Evolutionary conservation across 2,113 vertebrate species (phyloP).

Genomic region (Danionella cerebrum): DNA sequence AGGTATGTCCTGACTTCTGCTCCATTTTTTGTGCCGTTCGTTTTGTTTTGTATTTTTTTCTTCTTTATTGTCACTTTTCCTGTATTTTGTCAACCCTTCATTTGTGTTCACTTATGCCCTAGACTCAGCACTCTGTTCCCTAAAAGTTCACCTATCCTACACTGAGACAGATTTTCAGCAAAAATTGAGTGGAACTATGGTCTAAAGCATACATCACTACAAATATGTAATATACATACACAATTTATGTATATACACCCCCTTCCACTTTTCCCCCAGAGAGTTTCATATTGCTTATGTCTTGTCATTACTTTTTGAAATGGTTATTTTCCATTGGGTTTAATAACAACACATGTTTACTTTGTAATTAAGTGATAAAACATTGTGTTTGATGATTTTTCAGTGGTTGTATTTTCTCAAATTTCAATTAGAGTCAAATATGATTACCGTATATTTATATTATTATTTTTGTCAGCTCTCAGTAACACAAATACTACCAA

Average conservation of each 20-base stretch:
- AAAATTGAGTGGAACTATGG: not conserved
- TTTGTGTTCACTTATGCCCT: conserved; percentile 18
- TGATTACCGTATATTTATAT: too few species aligned
- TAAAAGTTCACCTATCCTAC: not conserved
- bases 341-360: not conserved
- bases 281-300: conserved; percentile 4
- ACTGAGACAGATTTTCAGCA: not conserved
- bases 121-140: not conserved
- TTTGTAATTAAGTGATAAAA: too few species aligned
- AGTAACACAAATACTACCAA: too few species aligned
- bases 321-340: conserved; percentile 4
- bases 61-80: conserved; percentile 31
- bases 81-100: not conserved
- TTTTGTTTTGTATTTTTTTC: conserved; percentile 55
- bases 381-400: too few species aligned
- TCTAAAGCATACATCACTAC: not conserved
- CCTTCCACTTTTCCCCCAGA: not conserved
- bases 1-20: conserved; percentile 77
- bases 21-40: too few species aligned
- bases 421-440: too few species aligned
- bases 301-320: conserved; percentile 18
- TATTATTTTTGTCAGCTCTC: too few species aligned
- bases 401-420: too few species aligned
- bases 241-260: not conserved
- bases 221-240: not conserved